Evolutionary conservation across 2,888 invertebrate species (phyloP).

Genomic region (Cacoxenus indagator): DNA sequence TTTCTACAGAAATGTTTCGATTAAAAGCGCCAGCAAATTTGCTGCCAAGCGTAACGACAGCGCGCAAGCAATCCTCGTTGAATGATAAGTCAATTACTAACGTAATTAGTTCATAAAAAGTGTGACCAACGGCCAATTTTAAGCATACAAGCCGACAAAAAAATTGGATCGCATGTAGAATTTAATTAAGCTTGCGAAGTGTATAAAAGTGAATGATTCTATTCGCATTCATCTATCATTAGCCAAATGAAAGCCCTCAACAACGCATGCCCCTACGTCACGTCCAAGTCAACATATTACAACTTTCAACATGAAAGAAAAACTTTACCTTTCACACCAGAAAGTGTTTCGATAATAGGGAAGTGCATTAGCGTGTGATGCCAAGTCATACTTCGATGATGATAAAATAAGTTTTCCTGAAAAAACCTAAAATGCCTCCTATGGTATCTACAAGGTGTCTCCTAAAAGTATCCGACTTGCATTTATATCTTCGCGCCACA

Average conservation of each 20-base stretch:
- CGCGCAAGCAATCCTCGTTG: slow-evolving; percentile 10
- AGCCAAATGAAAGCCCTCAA: background rate
- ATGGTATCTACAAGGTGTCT: too few relatives aligned
- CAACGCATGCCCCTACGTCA: too few relatives aligned
- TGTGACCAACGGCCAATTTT: background rate
- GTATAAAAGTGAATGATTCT: background rate
- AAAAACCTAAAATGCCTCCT: too few relatives aligned
- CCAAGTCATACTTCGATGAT: too few relatives aligned
- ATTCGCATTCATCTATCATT: background rate
- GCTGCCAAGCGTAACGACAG: background rate
- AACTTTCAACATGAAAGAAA: background rate
- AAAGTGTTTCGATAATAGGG: too few relatives aligned
- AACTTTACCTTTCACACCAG: too few relatives aligned
- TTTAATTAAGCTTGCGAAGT: background rate
- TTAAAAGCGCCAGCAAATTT: too few relatives aligned
- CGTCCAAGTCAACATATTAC: background rate
- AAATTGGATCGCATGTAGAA: background rate
- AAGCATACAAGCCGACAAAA: background rate
- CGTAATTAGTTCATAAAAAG: slow-evolving; percentile 42
- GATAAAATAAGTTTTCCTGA: too few relatives aligned
- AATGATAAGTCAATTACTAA: slow-evolving; percentile 24
- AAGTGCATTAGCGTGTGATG: too few relatives aligned
- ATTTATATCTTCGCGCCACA: too few relatives aligned
- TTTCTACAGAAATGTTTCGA: background rate
- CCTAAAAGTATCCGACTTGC: too few relatives aligned